Base-by-base conservation (phyloP, 1,140 invertebrate species). In the Camponotus vicinus region DNA sequence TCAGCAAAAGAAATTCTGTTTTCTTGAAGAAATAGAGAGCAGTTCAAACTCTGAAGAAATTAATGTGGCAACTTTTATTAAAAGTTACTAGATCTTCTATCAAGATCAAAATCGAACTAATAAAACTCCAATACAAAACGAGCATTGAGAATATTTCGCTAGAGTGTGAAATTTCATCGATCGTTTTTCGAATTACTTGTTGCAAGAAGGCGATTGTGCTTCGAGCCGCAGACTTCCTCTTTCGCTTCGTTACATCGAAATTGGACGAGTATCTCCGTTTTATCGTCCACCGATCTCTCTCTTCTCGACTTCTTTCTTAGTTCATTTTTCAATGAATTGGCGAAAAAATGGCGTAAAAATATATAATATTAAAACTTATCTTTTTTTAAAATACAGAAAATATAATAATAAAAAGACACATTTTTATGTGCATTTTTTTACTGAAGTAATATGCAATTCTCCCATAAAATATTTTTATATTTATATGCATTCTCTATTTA, bases 181-280 rank as follows among this genome's bases (percentile, higher is more conserved):
- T 88, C 79, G 73, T 79, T 79, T 67, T 64, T 80, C 18, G 76
- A 85, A 71, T 61, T 85, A 78, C 76, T 88, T 85, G 88, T 85
- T 85, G 86, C 87, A 52, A 52, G 66, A 84, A 21, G 42, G 57
- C 77, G 66, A 80, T 86, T 83, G 79, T 83, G 55, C 49, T 63
- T 4, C 27, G 52, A 75, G 55, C 69, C 78, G 11, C 70, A 67
- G 37, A 71, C 76, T 86, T 66, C 83, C 75, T 66, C 71, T 70
- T 73, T 80, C 59, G 80, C 59, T 88, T 85, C 80, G 88, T 88
- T 89, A 84, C 80, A 40, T 57, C 59, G 55, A 77, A 85, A 89
- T 88, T 82, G 77, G 42, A 84, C 71, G 70, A 55, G 34, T 45
- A 61, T 67, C 59, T 57, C 15, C 67, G 64, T 85, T 85, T 79